These are phyloP conservation scores for Macrosoma leucophasiata DNA, from an alignment of 2,888 invertebrate genomes.

Conservation along the genomic window DNA sequence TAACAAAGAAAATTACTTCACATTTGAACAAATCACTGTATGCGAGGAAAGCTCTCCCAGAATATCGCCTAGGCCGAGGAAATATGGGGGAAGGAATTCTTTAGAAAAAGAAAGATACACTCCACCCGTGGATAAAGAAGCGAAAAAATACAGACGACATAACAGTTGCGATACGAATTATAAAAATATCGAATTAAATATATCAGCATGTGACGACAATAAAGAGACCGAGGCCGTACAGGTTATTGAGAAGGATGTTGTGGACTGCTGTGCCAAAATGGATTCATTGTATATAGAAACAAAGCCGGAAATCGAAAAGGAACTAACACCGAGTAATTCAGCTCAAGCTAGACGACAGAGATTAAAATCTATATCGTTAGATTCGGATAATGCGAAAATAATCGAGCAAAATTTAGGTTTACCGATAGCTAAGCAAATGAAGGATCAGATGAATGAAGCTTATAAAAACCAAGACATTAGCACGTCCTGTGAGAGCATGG, in stretches of 20 bases:
- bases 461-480: constrained; percentile 60
- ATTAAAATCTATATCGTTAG: constrained; percentile 73
- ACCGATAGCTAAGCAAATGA: constrained; percentile 72
- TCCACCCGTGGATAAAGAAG: constrained; percentile 60
- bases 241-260: constrained; percentile 45
- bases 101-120: constrained; percentile 61
- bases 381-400: constrained; percentile 74
- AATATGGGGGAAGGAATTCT: constrained; percentile 61
- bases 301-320: constrained; percentile 41
- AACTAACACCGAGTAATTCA: constrained; percentile 41
- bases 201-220: constrained; percentile 47
- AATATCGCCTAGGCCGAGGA: constrained; percentile 48
- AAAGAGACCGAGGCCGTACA: constrained; percentile 33
- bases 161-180: constrained; percentile 67
- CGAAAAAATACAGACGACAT: constrained; percentile 55
- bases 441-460: constrained; percentile 69
- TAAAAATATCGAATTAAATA: constrained; percentile 53
- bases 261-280: constrained; percentile 61
- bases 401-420: constrained; percentile 75
- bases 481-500: constrained; percentile 62
- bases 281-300: constrained; percentile 45
- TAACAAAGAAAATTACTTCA: constrained; percentile 68
- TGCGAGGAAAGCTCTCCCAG: constrained; percentile 39
- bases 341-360: constrained; percentile 67
- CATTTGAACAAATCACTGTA: constrained; percentile 48